Evolutionary conservation across 2,797 vertebrate genomes (phyloP).

Genomic region (Rallus crepitans): DNA sequence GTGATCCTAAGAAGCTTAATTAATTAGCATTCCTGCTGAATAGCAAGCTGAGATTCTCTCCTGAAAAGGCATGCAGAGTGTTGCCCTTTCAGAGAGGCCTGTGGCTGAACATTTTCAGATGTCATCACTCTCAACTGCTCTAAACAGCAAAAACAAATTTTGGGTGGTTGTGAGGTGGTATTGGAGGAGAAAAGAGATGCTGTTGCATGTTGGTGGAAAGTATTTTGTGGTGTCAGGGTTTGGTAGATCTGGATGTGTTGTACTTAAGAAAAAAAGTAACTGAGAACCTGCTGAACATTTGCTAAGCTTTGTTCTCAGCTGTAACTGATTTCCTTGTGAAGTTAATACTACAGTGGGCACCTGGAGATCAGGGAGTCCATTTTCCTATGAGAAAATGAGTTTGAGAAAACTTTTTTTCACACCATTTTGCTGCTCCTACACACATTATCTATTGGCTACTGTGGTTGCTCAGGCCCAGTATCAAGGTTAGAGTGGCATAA

Average conservation of each 20-base stretch:
- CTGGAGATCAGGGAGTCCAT: not conserved
- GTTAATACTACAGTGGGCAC: not conserved
- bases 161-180: not conserved
- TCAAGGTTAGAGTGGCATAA: not conserved
- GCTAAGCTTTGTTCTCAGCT: not conserved
- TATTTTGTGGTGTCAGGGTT: not conserved
- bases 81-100: not conserved
- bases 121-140: not conserved
- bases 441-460: not conserved
- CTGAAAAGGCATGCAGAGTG: not conserved
- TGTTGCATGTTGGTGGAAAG: not conserved
- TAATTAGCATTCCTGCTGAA: not conserved
- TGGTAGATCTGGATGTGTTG: not conserved
- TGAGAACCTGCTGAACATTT: not conserved
- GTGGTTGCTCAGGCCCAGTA: not conserved
- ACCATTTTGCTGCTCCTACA: not conserved
- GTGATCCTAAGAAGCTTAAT: not conserved
- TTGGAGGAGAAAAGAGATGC: not conserved
- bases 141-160: not conserved
- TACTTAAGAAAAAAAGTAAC: no score
- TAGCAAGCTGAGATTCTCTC: not conserved
- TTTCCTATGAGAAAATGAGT: not conserved
- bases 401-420: not conserved
- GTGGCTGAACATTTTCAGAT: not conserved
- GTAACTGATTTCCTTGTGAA: not conserved